phyloP scores from a whole-genome alignment of 2,888 invertebrate species.

The Temnothorax unifasciatus region DNA sequence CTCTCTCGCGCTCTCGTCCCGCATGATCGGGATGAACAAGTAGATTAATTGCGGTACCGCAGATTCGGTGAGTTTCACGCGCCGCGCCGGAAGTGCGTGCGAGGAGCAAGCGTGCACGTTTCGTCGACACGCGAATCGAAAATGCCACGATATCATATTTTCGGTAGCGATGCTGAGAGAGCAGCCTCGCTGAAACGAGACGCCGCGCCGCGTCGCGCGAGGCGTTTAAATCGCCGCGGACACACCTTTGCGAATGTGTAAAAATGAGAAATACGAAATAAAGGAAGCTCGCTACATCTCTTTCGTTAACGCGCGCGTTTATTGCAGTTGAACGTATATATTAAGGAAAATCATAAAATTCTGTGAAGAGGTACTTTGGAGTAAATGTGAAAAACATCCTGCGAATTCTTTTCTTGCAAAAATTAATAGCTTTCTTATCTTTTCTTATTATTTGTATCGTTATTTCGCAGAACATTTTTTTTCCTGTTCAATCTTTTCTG shows the following conservation, averaged over 20 bases:
- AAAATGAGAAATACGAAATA: background rate
- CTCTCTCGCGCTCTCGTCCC: slow-evolving; percentile 27
- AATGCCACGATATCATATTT: slow-evolving; percentile 6
- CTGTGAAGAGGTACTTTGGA: no score
- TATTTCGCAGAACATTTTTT: background rate
- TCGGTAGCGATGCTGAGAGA: background rate
- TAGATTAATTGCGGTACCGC: slow-evolving; percentile 2
- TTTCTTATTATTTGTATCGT: no score
- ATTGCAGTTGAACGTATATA: background rate
- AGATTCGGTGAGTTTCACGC: background rate
- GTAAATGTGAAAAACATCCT: background rate
- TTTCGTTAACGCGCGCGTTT: background rate
- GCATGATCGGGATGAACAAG: background rate
- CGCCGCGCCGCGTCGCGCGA: no score
- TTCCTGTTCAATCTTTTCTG: background rate
- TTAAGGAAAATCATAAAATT: slow-evolving; percentile 7
- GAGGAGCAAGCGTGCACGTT: background rate
- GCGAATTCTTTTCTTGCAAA: background rate
- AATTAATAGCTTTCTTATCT: background rate
- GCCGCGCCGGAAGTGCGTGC: background rate
- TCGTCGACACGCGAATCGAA: background rate
- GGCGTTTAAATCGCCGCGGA: background rate
- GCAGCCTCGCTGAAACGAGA: background rate
- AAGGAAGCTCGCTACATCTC: background rate
- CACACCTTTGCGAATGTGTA: background rate